A percentile compares a stretch with the other conserved stretches of the same genome.
phyloP scores from a whole-genome alignment of 2,888 invertebrate species.

The Melanostoma mellinum region DNA sequence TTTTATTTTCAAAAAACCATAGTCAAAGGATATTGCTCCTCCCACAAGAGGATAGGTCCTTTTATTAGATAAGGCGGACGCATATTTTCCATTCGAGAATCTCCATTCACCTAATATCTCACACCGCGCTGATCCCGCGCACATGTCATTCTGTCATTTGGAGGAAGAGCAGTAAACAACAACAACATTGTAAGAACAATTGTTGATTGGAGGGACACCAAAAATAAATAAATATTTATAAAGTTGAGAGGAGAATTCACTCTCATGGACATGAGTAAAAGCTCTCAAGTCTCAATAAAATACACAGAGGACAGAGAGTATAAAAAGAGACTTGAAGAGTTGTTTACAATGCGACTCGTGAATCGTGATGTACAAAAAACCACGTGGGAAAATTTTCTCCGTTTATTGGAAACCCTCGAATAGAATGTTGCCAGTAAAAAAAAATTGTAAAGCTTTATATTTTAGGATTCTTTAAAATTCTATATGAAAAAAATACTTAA shows the following conservation, averaged over 20 bases:
- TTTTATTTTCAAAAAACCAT: slow-evolving; percentile 42
- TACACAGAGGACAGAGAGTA: slow-evolving; percentile 36
- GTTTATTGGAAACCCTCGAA: slow-evolving; percentile 43
- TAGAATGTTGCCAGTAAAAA: slow-evolving; percentile 31
- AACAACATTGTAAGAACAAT: slow-evolving; percentile 64
- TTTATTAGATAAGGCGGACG: slow-evolving; percentile 67
- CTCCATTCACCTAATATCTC: slow-evolving; percentile 67
- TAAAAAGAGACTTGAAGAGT: slow-evolving; percentile 31
- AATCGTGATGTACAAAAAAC: slow-evolving; percentile 8
- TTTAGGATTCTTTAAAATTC: no score
- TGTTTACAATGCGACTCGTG: slow-evolving; percentile 49
- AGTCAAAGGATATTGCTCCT: slow-evolving; percentile 70
- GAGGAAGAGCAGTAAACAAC: slow-evolving; percentile 62
- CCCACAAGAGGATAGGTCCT: slow-evolving; percentile 72
- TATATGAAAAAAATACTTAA: no score
- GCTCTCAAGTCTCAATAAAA: slow-evolving; percentile 35
- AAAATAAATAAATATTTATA: slow-evolving; percentile 43
- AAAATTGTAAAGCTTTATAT: no score
- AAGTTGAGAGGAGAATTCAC: slow-evolving; percentile 31
- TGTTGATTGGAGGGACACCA: slow-evolving; percentile 71
- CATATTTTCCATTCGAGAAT: slow-evolving; percentile 70
- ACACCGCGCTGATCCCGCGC: slow-evolving; percentile 60
- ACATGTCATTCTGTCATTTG: slow-evolving; percentile 69
- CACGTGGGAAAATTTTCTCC: slow-evolving; percentile 59
- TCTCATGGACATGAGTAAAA: slow-evolving; percentile 48